These are phyloP conservation scores for Stegana nigrithorax DNA, from an alignment of 2,888 invertebrate species.

Conservation along the genomic window DNA sequence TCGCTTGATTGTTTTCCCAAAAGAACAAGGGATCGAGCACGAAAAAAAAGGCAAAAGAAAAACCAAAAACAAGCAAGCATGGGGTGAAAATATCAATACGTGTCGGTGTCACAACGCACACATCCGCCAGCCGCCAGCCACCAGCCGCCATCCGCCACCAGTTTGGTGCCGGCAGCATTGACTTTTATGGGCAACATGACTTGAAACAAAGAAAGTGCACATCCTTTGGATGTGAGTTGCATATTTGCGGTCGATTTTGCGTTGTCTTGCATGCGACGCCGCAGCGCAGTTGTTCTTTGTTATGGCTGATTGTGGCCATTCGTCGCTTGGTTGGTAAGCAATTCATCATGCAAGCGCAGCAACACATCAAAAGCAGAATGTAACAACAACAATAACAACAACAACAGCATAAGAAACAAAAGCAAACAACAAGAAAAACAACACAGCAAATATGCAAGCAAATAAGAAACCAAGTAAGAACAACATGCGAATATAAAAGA, in stretches of 20 bases:
- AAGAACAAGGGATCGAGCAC: constrained; percentile 45
- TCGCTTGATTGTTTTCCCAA: constrained; percentile 42
- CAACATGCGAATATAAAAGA: too few species aligned
- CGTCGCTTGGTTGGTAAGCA: constrained; percentile 2
- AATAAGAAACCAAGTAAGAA: constrained; percentile 5
- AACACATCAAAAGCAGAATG: too few species aligned
- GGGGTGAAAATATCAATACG: not conserved
- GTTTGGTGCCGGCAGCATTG: not conserved
- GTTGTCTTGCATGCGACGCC: constrained; percentile 1
- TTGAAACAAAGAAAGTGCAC: constrained; percentile 6
- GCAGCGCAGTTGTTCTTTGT: not conserved
- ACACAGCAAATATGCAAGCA: not conserved
- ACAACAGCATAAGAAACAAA: not conserved
- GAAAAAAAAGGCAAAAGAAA: not conserved
- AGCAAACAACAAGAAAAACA: not conserved
- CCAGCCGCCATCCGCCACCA: too few species aligned
- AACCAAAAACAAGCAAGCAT: not conserved
- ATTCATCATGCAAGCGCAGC: constrained; percentile 17
- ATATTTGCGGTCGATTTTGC: constrained; percentile 11
- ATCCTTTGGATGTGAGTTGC: constrained; percentile 5
- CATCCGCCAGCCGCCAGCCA: not conserved
- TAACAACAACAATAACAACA: not conserved
- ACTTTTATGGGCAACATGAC: not conserved
- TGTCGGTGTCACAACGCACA: not conserved
- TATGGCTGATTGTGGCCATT: not conserved